Base-by-base conservation (phyloP, 2,888 invertebrate genomes). In the Dasysyrphus albostriatus region DNA sequence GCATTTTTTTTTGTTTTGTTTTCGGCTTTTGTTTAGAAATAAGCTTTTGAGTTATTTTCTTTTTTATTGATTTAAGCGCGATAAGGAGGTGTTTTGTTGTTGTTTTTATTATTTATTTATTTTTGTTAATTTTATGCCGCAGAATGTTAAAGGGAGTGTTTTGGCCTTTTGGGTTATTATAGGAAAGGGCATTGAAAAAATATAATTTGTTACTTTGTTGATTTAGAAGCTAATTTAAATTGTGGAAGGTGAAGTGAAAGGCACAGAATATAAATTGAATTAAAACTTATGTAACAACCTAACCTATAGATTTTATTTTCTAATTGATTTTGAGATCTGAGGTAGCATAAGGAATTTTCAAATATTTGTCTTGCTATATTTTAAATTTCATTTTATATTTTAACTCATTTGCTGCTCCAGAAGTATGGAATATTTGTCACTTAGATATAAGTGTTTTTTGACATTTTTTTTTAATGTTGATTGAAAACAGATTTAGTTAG, bases 51-150 rank as follows among this genome's bases (percentile, higher is more conserved):
- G 44, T 69, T 54, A 69, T 83, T 78, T 63, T 59, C 42, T 65
- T 63, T 72, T 72, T 42, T 51, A 44, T 49, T 69, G 81, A 81
- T 81, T 81, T 61, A 37, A 63, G 61, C 19, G 61, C 54, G 78
- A 83, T 83, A 78, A 83, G 73, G 37, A 59, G 77, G 69, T 58
- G 70, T 63, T 63, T 72, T 74, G 51, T 61, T 51, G 9, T 56
- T 74, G 29, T 49, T 63, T 51, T 0, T 19, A 0, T n/a, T 51
- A 5, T 54, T 6, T n/a, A n/a, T n/a, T 29, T 12, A 56, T 54
- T 37, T 7, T n/a, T 37, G 42, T 24, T 61, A 63, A 56, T 54
- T 56, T 34, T 65, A 29, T 47, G 32, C n/a, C 0, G 3, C 24
- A 24, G 56, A 72, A 63, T 78, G 56, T 47, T 19, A 63, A 56